Percentiles rank a stretch among this genome's conserved stretches.
These are phyloP conservation scores for Drosophila sechellia DNA, from an alignment of 1,140 invertebrate species.

Conservation along the genomic window DNA sequence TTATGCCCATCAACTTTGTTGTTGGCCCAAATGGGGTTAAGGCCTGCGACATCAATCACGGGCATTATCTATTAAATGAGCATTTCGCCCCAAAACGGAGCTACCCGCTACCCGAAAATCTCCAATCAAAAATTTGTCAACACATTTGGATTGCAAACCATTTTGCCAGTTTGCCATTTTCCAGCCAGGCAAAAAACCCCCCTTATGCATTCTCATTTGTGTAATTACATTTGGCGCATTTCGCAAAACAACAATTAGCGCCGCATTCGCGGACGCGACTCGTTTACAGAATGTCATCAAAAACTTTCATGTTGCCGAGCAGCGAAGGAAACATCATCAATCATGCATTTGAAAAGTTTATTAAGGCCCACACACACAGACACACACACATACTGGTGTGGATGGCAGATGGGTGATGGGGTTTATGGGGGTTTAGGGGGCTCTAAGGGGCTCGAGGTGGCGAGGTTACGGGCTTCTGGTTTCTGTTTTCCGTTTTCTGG, in stretches of 20 bases:
- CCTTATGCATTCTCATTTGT: slow-evolving; percentile 64
- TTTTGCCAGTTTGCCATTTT: neutral
- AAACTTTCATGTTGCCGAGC: slow-evolving; percentile 52
- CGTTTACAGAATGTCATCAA: slow-evolving; percentile 65
- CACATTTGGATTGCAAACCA: slow-evolving; percentile 17
- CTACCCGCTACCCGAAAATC: neutral
- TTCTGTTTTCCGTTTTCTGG: neutral
- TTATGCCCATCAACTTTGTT: neutral
- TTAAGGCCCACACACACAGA: slow-evolving; percentile 51
- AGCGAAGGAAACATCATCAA: slow-evolving; percentile 70
- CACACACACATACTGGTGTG: neutral
- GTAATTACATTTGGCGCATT: slow-evolving; percentile 78
- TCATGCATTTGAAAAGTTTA: slow-evolving; percentile 82
- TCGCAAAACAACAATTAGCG: slow-evolving; percentile 71
- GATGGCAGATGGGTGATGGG: neutral
- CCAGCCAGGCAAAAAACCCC: neutral
- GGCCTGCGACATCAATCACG: slow-evolving; percentile 43
- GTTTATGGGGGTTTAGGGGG: neutral
- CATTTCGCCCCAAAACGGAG: slow-evolving; percentile 15
- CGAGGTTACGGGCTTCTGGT: neutral
- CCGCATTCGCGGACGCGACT: slow-evolving; percentile 50
- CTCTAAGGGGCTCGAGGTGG: neutral
- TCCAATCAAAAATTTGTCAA: slow-evolving; percentile 52
- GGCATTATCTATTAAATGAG: slow-evolving; percentile 43
- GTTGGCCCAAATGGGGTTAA: neutral